Percentiles rank a stretch among this genome's conserved stretches.
Evolutionary conservation across 2,113 vertebrate species (phyloP).

Genomic region (Ammodytes dubius): DNA sequence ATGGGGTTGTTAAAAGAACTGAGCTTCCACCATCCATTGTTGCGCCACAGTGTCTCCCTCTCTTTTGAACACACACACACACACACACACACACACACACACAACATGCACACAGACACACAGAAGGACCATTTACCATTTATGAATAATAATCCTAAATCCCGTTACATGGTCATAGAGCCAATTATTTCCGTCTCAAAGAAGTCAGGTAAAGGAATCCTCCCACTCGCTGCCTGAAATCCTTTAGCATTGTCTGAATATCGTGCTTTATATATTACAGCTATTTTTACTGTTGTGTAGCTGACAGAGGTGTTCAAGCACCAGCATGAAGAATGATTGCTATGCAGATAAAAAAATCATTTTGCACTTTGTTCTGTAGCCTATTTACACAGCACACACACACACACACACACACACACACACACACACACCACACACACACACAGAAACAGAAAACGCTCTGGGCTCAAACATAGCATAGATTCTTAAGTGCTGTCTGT

Average conservation of each 20-base stretch:
- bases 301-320: slow-evolving; percentile 27
- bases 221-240: slow-evolving; percentile 35
- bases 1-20: not conserved
- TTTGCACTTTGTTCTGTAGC: slow-evolving; percentile 29
- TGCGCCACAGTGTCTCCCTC: not conserved
- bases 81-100: not conserved
- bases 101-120: not conserved
- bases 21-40: not conserved
- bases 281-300: slow-evolving; percentile 8
- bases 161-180: slow-evolving; percentile 20
- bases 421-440: not conserved
- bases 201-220: slow-evolving; percentile 31
- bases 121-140: not conserved
- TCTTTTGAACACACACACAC: not conserved
- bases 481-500: too few relatives aligned
- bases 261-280: slow-evolving; percentile 4
- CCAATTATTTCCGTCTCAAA: slow-evolving; percentile 30
- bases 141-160: slow-evolving; percentile 27
- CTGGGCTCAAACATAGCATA: slow-evolving; percentile 8
- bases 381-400: slow-evolving; percentile 3
- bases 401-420: not conserved
- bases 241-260: slow-evolving; percentile 24
- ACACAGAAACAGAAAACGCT: not conserved
- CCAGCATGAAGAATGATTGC: slow-evolving; percentile 21
- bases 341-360: slow-evolving; percentile 37